phyloP scores from a whole-genome alignment of 23 tunicate genomes.

The Ascidia mentula region DNA sequence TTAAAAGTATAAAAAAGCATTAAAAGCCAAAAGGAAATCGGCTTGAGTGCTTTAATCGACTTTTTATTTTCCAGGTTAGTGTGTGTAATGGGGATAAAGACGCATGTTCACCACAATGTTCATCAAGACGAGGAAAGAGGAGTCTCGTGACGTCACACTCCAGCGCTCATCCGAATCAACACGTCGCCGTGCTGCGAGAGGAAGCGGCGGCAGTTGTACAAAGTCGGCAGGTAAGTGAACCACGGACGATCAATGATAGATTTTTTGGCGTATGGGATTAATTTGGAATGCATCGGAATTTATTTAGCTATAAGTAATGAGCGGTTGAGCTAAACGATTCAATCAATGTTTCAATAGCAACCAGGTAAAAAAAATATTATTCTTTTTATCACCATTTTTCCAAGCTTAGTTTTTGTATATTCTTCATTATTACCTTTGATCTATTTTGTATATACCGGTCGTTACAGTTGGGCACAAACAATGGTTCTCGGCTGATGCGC shows the following conservation, averaged over 20 bases:
- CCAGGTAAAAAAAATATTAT: too few relatives aligned
- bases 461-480: not conserved
- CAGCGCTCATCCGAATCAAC: not conserved
- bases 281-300: not conserved
- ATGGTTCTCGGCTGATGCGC: not conserved
- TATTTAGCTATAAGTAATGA: too few relatives aligned
- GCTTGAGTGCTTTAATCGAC: too few relatives aligned
- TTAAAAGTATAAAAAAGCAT: too few relatives aligned
- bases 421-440: not conserved
- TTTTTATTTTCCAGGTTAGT: too few relatives aligned
- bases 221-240: not conserved
- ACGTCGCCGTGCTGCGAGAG: not conserved
- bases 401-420: too few relatives aligned
- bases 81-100: not conserved
- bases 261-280: not conserved
- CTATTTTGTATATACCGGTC: not conserved
- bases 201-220: not conserved
- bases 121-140: not conserved
- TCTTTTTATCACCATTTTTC: too few relatives aligned
- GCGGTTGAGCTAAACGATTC: not conserved
- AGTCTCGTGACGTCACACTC: not conserved
- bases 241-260: not conserved
- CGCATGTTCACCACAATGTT: not conserved
- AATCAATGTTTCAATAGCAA: too few relatives aligned
- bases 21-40: too few relatives aligned